Base-by-base conservation (phyloP, 2,888 invertebrate species). In the Acleris literana region DNA sequence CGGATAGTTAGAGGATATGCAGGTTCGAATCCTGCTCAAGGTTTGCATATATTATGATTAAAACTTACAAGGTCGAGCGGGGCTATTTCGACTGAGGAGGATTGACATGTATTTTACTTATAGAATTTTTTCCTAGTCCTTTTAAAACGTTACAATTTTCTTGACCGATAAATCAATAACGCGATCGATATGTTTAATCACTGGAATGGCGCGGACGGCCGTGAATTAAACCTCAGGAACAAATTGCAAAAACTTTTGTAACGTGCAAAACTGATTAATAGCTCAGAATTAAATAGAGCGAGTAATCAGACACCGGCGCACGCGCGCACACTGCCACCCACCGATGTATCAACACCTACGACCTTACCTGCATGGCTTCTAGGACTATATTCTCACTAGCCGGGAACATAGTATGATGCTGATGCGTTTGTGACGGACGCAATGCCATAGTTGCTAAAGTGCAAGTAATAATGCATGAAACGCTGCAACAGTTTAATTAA, bases 281-380 rank as follows among this genome's bases (percentile, higher is more conserved):
- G 78, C 80, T 77, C 72, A 71, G 75, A 71, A 80, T 73, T 81
- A 87, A 90, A 88, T 90, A 86, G 90, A 90, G 84, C 90, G 85
- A 77, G 78, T 84, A 88, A 88, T 87, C 82, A 80, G 81, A 87
- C 81, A 82, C 76, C 57, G 17, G 55, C 65, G 60, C 65, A 60
- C 65, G 54, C 64, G 54, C 64, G 56, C 65, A 39, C 39, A 39
- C 56, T 61, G 66, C 70, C 68, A 72, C 71, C 68, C 70, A 72
- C 74, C 72, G 72, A 69, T 72, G 13, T 20, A 46, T n/a, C 48
- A 49, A 43, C 44, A 9, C n/a, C 29, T 1, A 61, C 61, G 17
- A 63, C 70, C 44, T 69, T 77, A 79, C 54, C 0, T 0, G 17
- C 48, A 68, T 1, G 3, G 0, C 0, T 20, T 66, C 77, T 39